These are phyloP conservation scores for Molorchus minor DNA, from an alignment of 2,888 invertebrate genomes.

Conservation along the genomic window DNA sequence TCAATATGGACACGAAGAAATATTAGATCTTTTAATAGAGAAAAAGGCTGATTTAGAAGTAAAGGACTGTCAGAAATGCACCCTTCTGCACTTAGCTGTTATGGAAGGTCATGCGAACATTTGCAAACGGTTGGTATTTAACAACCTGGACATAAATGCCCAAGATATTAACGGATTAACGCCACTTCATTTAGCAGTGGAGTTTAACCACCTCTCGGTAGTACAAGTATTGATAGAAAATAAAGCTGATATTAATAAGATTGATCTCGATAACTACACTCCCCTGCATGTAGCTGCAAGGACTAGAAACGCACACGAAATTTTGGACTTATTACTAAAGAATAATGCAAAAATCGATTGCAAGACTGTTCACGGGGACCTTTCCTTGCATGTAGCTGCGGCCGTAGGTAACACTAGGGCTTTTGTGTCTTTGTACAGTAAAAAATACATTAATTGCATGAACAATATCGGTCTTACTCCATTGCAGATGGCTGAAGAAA, in stretches of 20 bases:
- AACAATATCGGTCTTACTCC: slow-evolving; percentile 40
- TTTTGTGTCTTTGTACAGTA: slow-evolving; percentile 35
- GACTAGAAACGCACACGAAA: slow-evolving; percentile 17
- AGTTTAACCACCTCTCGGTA: slow-evolving; percentile 34
- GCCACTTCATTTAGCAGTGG: slow-evolving; percentile 45
- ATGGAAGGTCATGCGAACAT: slow-evolving; percentile 26
- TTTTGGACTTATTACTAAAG: slow-evolving; percentile 38
- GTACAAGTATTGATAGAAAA: slow-evolving; percentile 38
- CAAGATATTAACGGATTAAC: slow-evolving; percentile 41
- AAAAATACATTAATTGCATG: slow-evolving; percentile 20
- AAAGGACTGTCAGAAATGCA: slow-evolving; percentile 30
- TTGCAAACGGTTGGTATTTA: slow-evolving; percentile 35
- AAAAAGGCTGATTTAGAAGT: slow-evolving; percentile 26
- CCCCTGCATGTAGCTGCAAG: slow-evolving; percentile 45
- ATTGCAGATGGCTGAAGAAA: slow-evolving; percentile 36
- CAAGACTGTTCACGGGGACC: slow-evolving; percentile 41
- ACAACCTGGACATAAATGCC: slow-evolving; percentile 34
- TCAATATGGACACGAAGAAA: slow-evolving; percentile 22
- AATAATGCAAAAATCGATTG: slow-evolving; percentile 34
- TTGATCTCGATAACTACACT: slow-evolving; percentile 45
- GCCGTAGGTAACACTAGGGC: slow-evolving; percentile 40
- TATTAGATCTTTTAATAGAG: slow-evolving; percentile 34
- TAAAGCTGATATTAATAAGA: slow-evolving; percentile 39
- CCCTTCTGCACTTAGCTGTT: slow-evolving; percentile 42
- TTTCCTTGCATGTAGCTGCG: slow-evolving; percentile 47